Base-by-base conservation (phyloP, 2,888 invertebrate species). In the Pristionchus maxplancki region DNA sequence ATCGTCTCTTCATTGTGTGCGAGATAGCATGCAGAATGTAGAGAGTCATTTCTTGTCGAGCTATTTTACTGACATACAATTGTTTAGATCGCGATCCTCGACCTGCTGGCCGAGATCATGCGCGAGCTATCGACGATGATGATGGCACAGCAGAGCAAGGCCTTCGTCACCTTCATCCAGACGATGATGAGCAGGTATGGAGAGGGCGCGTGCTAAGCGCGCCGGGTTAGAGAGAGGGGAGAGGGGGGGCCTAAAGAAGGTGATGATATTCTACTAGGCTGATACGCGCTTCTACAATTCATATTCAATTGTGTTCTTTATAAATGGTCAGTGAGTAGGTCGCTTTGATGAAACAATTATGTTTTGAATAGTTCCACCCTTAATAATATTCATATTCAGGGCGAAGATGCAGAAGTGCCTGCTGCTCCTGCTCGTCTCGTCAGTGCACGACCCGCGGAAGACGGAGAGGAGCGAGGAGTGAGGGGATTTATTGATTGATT, bases 331-430 rank as follows among this genome's bases (percentile, higher is more conserved):
- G n/a, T n/a, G n/a, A n/a, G n/a, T n/a, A n/a, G n/a, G n/a, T n/a
- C n/a, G n/a, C n/a, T n/a, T n/a, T n/a, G n/a, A n/a, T n/a, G n/a
- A n/a, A n/a, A n/a, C n/a, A n/a, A n/a, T n/a, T n/a, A n/a, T n/a
- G n/a, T n/a, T n/a, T n/a, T n/a, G n/a, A n/a, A n/a, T n/a, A n/a
- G n/a, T n/a, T n/a, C n/a, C n/a, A n/a, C n/a, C n/a, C n/a, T n/a
- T n/a, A n/a, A n/a, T n/a, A n/a, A n/a, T n/a, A n/a, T n/a, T n/a
- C n/a, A n/a, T 37, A 58, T 58, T 78, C 81, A 74, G 88, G 31
- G 50, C 93, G 93, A 97, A 97, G 95, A 96, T 97, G 83, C 97
- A 97, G 95, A 97, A 97, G 94, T 96, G 97, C 40, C 96, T 97
- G 82, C 95, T 97, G 84, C 97, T 97, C 95, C 97, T 97, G 94